Evolutionary conservation across 2,113 vertebrate genomes (phyloP), one percentile per base, ranked within the genome.

Genomic region (Rhinopomastus cyanomelas): DNA sequence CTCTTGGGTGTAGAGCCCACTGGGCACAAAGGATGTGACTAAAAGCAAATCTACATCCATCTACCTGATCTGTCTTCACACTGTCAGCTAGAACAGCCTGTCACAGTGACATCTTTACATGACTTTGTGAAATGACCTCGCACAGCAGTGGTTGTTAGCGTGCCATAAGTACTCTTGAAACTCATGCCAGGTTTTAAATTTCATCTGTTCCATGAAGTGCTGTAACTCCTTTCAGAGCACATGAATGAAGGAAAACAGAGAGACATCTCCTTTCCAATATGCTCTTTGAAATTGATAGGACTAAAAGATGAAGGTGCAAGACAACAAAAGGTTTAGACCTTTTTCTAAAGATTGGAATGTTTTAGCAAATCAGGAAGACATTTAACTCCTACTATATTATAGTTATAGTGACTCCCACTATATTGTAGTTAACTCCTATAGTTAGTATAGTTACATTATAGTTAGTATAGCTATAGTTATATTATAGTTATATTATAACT

Each of bases 1-100:
- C 30, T 51, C 30, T 3, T 0, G 21, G 36, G 2, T 10, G 25
- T 0, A 20, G 30, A 73, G 3, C 60, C 30, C 60, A 30, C 46
- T 79, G 62, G 26, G 11, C 32, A 20, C 6, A 4, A 52, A 46
- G 44, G 44, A 17, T 6, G 16, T 46, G 16, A 8, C 51, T 42
- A 16, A 69, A 46, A 66, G 46, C 29, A 39, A 62, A 32, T 46
- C 8, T n/a, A 11, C 51, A 13, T 17, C 42, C 4, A 5, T 2
- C 17, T 42, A 9, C 15, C 49, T 10, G 0, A 7, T 21, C 2
- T 12, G 2, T 81, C 69, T 81, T 68, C 59, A 36, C 34, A 19
- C 12, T 91, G 39, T 22, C 46, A 29, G 20, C 49, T 66, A 5
- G 69, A 8, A 13, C 3, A 56, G 14, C n/a, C n/a, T n/a, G 77